Conservation (phyloP, 2,797 vertebrate genomes). For the Phoebastria nigripes region DNA sequence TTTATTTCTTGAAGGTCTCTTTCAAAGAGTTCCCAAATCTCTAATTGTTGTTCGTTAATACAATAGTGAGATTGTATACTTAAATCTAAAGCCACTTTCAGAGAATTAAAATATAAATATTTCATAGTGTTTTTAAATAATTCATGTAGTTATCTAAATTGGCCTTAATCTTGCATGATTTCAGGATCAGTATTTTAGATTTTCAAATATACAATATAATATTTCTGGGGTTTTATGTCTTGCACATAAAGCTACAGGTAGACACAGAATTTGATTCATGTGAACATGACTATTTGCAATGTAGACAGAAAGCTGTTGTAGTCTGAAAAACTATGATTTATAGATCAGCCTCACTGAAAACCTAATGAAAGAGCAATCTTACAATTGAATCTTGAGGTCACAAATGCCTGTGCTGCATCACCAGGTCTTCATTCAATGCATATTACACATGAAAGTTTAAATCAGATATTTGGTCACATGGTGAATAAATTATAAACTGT, state of each 20-base stretch:
- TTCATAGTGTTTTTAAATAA: not conserved
- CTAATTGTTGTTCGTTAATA: not conserved
- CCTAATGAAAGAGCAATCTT: not conserved
- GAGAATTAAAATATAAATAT: not conserved
- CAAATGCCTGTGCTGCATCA: not conserved
- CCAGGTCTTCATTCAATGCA: not conserved
- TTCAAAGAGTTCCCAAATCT: not conserved
- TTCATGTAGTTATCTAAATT: not conserved
- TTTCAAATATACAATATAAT: not conserved
- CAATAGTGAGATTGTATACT: not conserved
- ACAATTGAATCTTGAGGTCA: not conserved
- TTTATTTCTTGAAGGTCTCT: not conserved
- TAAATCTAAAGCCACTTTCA: not conserved
- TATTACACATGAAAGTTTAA: not conserved
- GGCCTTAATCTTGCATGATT: not conserved
- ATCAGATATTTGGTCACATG: not conserved
- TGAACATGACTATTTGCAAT: not conserved
- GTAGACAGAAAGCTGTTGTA: not conserved
- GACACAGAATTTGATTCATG: not conserved
- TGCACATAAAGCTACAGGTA: not conserved
- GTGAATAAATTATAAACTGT: not conserved
- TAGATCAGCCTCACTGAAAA: not conserved
- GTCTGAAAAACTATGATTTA: not conserved
- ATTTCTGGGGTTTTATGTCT: not conserved
- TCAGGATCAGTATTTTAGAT: not conserved